Evolutionary conservation across 1,140 invertebrate species (phyloP), one percentile per base, ranked within the genome.

Genomic region (Bradysia coprophila): DNA sequence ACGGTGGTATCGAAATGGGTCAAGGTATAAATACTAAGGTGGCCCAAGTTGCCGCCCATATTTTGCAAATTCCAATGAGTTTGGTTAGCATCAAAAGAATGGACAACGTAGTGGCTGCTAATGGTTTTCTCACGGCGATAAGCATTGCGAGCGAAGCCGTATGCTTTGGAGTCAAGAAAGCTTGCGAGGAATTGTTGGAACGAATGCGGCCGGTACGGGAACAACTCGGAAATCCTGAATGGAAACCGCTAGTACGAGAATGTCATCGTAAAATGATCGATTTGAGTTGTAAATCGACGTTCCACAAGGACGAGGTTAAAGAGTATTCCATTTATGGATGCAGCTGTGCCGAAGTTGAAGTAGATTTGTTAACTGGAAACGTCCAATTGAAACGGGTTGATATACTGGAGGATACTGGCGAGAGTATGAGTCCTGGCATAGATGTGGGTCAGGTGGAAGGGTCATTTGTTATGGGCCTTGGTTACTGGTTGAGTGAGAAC

Each of bases 371-470:
- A 15, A 83, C 79, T 19, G 81, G 81, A 21, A 69, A 72, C 49
- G 68, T 74, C 43, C 48, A 72, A 44, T 50, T 78, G 19, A 51
- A 56, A 3, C 64, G 78, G 43, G 73, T 78, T 0, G 80, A 84
- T 57, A 49, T 86, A 21, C 49, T 81, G 18, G 75, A 82, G 58
- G 81, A 85, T 51, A 68, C 69, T 4, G 80, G 80, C 2, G 59
- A 70, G 39, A 78, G 76, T 56, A 51, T 83, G 42, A 84, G 68
- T 56, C 81, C 80, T 1, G 59, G 72, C 42, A 57, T 86, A 19
- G 86, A 91, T 56, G 62, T 89, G 10, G 85, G 85, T 34, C 86
- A 91, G 66, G 70, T 43, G 87, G 86, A 57, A 68, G 89, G 86
- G 4, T 79, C 81, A 1, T 85, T 87, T 56, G 64, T 89, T 1